Evolutionary conservation across 1,140 invertebrate species (phyloP).

Genomic region (Chionoecetes opilio): DNA sequence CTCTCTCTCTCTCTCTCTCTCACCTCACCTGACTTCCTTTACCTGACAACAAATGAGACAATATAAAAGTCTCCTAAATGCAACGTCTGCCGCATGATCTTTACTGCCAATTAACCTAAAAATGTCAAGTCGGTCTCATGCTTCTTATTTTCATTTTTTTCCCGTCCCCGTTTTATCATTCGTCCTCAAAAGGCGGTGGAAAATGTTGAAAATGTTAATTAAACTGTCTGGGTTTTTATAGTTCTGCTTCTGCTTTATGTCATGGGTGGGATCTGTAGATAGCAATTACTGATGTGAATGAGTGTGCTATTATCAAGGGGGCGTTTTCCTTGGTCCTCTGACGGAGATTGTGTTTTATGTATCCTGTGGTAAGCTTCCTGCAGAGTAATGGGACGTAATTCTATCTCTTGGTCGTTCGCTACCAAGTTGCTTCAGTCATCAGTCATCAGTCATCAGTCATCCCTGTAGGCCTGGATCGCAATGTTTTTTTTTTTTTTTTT

Average conservation of each 20-base stretch:
- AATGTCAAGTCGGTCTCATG: slow-evolving; percentile 10
- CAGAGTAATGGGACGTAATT: too few species aligned
- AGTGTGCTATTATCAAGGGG: not conserved
- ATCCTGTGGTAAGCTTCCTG: too few species aligned
- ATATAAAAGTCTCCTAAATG: not conserved
- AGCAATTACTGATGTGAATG: not conserved
- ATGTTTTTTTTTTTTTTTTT: too few species aligned
- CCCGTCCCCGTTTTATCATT: not conserved
- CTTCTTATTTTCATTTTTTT: not conserved
- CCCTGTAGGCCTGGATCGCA: too few species aligned
- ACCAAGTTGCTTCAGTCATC: too few species aligned
- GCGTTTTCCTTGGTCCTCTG: too few species aligned
- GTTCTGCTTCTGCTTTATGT: not conserved
- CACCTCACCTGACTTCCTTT: not conserved
- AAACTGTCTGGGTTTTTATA: not conserved
- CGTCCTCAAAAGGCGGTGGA: not conserved
- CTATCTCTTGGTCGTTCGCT: too few species aligned
- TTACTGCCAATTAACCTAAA: slow-evolving; percentile 30
- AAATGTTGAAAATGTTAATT: not conserved
- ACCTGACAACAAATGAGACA: slow-evolving; percentile 24
- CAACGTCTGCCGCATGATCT: not conserved
- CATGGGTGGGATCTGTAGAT: too few species aligned
- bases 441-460: too few species aligned
- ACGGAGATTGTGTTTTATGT: too few species aligned
- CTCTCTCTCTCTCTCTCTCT: not conserved